Conservation (phyloP, 2,797 vertebrate species). For the Morelia viridis region DNA sequence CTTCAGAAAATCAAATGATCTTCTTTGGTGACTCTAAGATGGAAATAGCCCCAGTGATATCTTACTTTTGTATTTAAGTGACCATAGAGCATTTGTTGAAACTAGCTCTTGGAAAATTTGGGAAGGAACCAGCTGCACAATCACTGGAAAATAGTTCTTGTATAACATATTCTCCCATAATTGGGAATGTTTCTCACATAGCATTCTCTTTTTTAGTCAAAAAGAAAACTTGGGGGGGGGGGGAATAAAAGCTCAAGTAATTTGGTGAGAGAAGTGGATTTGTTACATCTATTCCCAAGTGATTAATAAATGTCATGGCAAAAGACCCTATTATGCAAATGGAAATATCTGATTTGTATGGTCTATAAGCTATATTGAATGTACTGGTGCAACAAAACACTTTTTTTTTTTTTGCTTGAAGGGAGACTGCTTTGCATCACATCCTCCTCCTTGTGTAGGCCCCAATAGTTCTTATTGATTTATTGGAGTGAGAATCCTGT, state of each 20-base stretch:
- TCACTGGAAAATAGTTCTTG: slow-evolving; percentile 74
- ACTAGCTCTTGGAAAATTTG: slow-evolving; percentile 66
- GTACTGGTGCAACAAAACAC: slow-evolving; percentile 32
- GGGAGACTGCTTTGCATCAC: background rate
- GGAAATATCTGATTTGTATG: slow-evolving; percentile 36
- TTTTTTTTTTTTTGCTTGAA: slow-evolving; percentile 23
- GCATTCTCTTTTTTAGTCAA: slow-evolving; percentile 58
- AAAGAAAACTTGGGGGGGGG: slow-evolving; percentile 48
- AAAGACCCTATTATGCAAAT: slow-evolving; percentile 50
- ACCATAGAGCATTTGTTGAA: slow-evolving; percentile 71
- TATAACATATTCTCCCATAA: slow-evolving; percentile 60
- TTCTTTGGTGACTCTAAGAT: slow-evolving; percentile 69
- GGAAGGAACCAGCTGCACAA: slow-evolving; percentile 48
- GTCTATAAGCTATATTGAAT: background rate
- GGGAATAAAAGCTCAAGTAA: slow-evolving; percentile 65
- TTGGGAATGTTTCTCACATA: slow-evolving; percentile 32
- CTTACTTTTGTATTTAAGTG: slow-evolving; percentile 64
- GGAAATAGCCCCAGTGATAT: slow-evolving; percentile 58
- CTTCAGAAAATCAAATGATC: slow-evolving; percentile 64
- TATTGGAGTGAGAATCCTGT: background rate
- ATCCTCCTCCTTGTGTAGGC: background rate
- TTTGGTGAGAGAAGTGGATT: slow-evolving; percentile 56
- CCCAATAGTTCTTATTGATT: slow-evolving; percentile 19
- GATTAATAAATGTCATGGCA: background rate
- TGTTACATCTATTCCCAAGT: slow-evolving; percentile 36